These are phyloP conservation scores for Listronotus bonariensis DNA, from an alignment of 1,140 invertebrate species.

Conservation along the genomic window DNA sequence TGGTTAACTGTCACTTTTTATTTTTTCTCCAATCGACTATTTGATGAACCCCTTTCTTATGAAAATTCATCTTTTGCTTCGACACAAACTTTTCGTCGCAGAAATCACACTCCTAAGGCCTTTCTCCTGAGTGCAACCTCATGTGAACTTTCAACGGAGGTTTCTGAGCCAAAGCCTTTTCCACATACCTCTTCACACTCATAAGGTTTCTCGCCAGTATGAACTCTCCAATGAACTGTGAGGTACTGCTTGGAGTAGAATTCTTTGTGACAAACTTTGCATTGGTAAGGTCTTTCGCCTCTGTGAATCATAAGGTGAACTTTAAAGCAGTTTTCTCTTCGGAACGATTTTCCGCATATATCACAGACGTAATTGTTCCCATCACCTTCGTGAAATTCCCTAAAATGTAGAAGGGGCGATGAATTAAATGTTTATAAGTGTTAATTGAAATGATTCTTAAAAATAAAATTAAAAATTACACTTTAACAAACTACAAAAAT, in stretches of 20 bases:
- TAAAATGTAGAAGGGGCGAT: background rate
- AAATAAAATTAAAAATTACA: too few species aligned
- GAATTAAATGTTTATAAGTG: background rate
- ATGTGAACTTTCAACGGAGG: slow-evolving; percentile 58
- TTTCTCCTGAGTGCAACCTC: slow-evolving; percentile 48
- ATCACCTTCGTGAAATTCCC: slow-evolving; percentile 10
- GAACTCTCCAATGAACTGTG: slow-evolving; percentile 62
- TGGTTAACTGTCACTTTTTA: background rate
- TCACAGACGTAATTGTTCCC: slow-evolving; percentile 9
- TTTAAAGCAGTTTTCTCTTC: slow-evolving; percentile 7
- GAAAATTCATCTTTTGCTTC: slow-evolving; percentile 41
- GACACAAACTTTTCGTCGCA: slow-evolving; percentile 44
- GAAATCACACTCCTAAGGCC: slow-evolving; percentile 43
- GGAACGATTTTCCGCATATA: slow-evolving; percentile 10
- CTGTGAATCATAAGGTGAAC: background rate
- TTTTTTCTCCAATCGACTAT: slow-evolving; percentile 12
- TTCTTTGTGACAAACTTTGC: slow-evolving; percentile 59
- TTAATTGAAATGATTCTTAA: too few species aligned
- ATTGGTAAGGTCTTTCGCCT: slow-evolving; percentile 56
- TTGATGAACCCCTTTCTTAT: slow-evolving; percentile 42
- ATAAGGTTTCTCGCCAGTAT: slow-evolving; percentile 61
- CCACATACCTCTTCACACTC: slow-evolving; percentile 58
- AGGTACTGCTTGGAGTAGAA: slow-evolving; percentile 60
- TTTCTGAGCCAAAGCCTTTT: slow-evolving; percentile 56
- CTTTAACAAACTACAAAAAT: too few species aligned